A percentile compares a stretch with the other conserved stretches of the same genome.
Evolutionary conservation across 2,797 vertebrate genomes (phyloP).

Genomic region (Scleropages formosus): DNA sequence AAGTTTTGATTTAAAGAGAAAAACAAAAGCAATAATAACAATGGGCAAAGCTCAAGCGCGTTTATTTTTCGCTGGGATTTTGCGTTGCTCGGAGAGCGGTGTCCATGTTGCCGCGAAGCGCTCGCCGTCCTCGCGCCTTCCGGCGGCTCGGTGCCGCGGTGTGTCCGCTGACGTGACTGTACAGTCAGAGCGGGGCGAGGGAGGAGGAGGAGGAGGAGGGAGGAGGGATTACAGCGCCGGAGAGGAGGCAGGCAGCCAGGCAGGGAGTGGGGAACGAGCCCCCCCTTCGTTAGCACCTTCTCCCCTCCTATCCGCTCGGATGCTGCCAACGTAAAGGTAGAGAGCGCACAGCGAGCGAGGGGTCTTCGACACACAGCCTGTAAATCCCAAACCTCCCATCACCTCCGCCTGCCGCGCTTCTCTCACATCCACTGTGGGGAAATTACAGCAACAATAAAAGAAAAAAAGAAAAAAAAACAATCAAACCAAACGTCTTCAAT

Average conservation of each 20-base stretch:
- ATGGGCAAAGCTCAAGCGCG: background rate
- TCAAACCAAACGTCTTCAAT: slow-evolving; percentile 20
- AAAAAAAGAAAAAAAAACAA: too few species aligned
- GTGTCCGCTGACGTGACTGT: slow-evolving; percentile 46
- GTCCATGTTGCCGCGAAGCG: too few species aligned
- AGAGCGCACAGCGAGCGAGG: slow-evolving; percentile 57
- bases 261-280: slow-evolving; percentile 6
- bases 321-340: slow-evolving; percentile 64
- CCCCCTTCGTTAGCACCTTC: slow-evolving; percentile 33
- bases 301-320: slow-evolving; percentile 51
- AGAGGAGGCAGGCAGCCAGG: slow-evolving; percentile 31
- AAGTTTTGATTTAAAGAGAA: too few species aligned
- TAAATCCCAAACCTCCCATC: slow-evolving; percentile 46
- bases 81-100: too few species aligned
- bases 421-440: slow-evolving; percentile 41
- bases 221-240: slow-evolving; percentile 40
- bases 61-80: background rate
- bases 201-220: too few species aligned
- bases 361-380: slow-evolving; percentile 51
- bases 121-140: background rate
- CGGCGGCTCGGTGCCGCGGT: slow-evolving; percentile 30
- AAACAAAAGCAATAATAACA: too few species aligned
- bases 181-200: slow-evolving; percentile 41
- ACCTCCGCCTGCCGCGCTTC: slow-evolving; percentile 29
- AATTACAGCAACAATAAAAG: slow-evolving; percentile 34